phyloP scores from a whole-genome alignment of 2,113 vertebrate genomes.

The human (Homo sapiens) region GRCh38 chr6:142411001-142411500 shows the following conservation, averaged over 20 bases:
- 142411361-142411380: constrained; percentile 92
- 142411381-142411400: constrained; percentile 96
- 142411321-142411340: constrained; percentile 88
- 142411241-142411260: not conserved
- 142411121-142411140: not conserved
- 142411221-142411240: not conserved
- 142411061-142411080: not conserved
- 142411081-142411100: not conserved
- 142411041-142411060: not conserved
- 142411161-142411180: not conserved
- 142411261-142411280: not conserved
- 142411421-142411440: not conserved
- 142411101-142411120: not conserved
- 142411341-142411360: constrained; percentile 81
- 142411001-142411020: not conserved
- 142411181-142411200: not conserved
- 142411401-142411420: constrained; percentile 92
- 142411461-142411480: not conserved
- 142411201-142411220: not conserved
- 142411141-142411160: not conserved
- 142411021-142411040: not conserved
- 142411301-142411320: constrained; percentile 92
- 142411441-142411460: not conserved
- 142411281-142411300: constrained; percentile 59
- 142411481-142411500: not conserved